Conservation (phyloP, 2,113 vertebrate genomes). For the Sebastes schlegelii region DNA sequence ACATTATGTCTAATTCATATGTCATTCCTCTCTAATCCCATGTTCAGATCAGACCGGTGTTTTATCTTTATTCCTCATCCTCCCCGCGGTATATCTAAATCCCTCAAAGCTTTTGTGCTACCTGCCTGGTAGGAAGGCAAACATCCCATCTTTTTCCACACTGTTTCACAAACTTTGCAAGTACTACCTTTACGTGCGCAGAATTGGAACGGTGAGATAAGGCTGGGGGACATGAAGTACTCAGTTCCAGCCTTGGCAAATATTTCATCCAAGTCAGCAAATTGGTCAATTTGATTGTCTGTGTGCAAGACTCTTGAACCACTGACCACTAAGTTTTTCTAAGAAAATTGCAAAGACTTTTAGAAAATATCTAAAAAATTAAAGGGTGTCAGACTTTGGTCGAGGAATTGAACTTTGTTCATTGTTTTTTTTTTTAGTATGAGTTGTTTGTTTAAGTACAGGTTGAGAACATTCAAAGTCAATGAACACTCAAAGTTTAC, state of each 20-base stretch:
- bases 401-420: background rate
- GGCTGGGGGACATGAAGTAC: constrained; percentile 11
- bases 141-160: constrained; percentile 41
- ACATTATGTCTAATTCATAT: constrained; percentile 19
- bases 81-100: constrained; percentile 30
- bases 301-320: background rate
- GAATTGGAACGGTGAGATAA: constrained; percentile 28
- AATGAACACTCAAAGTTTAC: background rate
- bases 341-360: background rate
- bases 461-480: background rate
- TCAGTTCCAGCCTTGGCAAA: constrained; percentile 21
- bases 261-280: constrained; percentile 7
- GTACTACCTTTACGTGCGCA: constrained; percentile 28
- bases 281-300: background rate
- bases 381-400: background rate
- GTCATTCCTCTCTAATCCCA: constrained; percentile 20
- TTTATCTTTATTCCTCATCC: constrained; percentile 28
- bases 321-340: background rate
- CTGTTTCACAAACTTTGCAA: constrained; percentile 52
- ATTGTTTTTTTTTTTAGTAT: background rate
- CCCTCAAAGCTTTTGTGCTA: constrained; percentile 51
- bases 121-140: constrained; percentile 47
- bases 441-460: background rate
- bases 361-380: background rate
- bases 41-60: constrained; percentile 20